phyloP scores from a whole-genome alignment of 2,113 vertebrate species.

The Platysternon megacephalum region DNA sequence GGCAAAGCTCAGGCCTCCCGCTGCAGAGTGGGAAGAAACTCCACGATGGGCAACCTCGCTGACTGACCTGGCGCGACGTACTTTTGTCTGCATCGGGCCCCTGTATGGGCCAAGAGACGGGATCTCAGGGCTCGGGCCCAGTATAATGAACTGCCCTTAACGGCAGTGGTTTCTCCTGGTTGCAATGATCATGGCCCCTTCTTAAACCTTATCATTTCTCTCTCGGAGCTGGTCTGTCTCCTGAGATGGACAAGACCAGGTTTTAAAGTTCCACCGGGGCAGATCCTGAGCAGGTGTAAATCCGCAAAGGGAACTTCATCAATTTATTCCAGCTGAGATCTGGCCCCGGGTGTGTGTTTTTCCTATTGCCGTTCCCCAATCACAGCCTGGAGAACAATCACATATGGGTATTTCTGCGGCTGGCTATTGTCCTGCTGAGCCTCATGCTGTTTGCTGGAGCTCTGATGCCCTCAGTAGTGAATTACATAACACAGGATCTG shows the following conservation, averaged over 20 bases:
- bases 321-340: not conserved
- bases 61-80: not conserved
- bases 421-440: not conserved
- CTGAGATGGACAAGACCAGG: not conserved
- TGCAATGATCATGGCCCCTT: not conserved
- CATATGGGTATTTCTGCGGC: not conserved
- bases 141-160: not conserved
- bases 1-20: not conserved
- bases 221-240: not conserved
- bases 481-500: not conserved
- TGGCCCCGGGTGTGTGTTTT: not conserved
- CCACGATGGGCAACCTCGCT: not conserved
- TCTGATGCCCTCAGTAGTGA: not conserved
- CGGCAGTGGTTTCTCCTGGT: not conserved
- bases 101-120: not conserved
- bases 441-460: not conserved
- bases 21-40: not conserved
- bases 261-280: not conserved
- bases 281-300: not conserved
- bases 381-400: not conserved
- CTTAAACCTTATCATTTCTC: not conserved
- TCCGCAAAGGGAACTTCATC: not conserved
- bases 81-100: not conserved
- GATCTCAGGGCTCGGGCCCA: not conserved
- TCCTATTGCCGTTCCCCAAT: not conserved